phyloP scores from a whole-genome alignment of 2,797 vertebrate species.

The Spheniscus humboldti region DNA sequence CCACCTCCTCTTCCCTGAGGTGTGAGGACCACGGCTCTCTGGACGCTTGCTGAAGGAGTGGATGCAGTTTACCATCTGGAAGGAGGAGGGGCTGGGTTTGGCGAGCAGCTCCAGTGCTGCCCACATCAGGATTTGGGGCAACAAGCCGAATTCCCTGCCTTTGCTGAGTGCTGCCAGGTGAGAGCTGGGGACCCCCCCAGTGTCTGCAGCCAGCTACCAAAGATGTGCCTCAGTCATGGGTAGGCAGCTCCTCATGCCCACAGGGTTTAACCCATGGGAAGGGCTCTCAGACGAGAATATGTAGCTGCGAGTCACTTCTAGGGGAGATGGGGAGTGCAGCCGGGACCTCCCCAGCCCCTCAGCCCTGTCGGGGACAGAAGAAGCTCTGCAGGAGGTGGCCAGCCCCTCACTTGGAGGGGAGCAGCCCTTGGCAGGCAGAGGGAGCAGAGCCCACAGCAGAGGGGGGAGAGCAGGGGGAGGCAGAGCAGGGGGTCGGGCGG shows the following conservation, averaged over 20 bases:
- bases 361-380: not conserved
- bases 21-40: not conserved
- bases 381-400: not conserved
- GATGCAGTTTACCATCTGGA: not conserved
- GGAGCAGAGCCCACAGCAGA: slow-evolving; percentile 37
- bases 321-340: not conserved
- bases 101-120: not conserved
- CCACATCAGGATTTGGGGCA: not conserved
- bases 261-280: rapidly evolving
- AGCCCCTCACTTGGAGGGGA: not conserved
- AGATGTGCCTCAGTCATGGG: rapidly evolving
- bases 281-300: rapidly evolving
- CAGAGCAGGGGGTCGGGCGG: not conserved
- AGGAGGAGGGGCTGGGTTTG: not conserved
- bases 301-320: not conserved
- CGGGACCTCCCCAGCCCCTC: not conserved
- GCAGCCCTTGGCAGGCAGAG: not conserved
- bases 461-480: not conserved
- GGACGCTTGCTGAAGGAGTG: rapidly evolving
- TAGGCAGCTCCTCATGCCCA: rapidly evolving
- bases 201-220: not conserved
- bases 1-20: not conserved
- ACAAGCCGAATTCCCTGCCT: not conserved
- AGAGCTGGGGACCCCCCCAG: not conserved
- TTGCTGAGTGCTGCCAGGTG: not conserved